These are phyloP conservation scores for Germaria angustata DNA, from an alignment of 2,888 invertebrate genomes.

Conservation along the genomic window DNA sequence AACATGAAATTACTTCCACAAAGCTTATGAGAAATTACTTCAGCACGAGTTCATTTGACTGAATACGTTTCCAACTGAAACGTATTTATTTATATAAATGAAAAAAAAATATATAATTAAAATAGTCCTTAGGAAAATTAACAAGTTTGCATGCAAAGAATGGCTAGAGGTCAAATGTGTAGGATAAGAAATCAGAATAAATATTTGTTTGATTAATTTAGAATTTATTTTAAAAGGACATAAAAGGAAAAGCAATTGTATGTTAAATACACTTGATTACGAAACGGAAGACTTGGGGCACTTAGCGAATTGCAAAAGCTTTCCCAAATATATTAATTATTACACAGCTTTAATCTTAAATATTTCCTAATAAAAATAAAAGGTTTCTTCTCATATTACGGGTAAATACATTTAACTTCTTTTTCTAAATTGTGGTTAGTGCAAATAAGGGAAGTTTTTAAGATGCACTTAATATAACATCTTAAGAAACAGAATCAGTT, in stretches of 20 bases:
- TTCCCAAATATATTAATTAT: too few species aligned
- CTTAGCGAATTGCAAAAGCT: too few species aligned
- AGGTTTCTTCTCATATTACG: too few species aligned
- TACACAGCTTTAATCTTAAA: not conserved
- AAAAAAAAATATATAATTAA: too few species aligned
- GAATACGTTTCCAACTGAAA: too few species aligned
- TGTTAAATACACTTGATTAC: not conserved
- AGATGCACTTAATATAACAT: slow-evolving; percentile 16
- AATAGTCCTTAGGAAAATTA: too few species aligned
- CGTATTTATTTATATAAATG: not conserved
- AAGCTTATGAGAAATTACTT: slow-evolving; percentile 27
- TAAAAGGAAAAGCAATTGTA: not conserved
- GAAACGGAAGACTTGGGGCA: too few species aligned
- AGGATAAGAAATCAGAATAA: too few species aligned
- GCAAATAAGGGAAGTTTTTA: not conserved
- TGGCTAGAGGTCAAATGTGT: not conserved
- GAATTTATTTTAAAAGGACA: not conserved
- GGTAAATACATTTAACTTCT: too few species aligned
- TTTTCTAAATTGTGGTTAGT: too few species aligned
- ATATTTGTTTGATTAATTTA: not conserved
- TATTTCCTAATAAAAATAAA: too few species aligned
- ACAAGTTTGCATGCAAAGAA: slow-evolving; percentile 1
- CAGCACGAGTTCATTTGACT: slow-evolving; percentile 38
- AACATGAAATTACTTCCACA: not conserved
- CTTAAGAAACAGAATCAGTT: too few species aligned